Percentiles rank a stretch among this genome's conserved stretches.
Conservation (phyloP, 2,797 vertebrate genomes). For the Melanotaenia pygmaea region DNA sequence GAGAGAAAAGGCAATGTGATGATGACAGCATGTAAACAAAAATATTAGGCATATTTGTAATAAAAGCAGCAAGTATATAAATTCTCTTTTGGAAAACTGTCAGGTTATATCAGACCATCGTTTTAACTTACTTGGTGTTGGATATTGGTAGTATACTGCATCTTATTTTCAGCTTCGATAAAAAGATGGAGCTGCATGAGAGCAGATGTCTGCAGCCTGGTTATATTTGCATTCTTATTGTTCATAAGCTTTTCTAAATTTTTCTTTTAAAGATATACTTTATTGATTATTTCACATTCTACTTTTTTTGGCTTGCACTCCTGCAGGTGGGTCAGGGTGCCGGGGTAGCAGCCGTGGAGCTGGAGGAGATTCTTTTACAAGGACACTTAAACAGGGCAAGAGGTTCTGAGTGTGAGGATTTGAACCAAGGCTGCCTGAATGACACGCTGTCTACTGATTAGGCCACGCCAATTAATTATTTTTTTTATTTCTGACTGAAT, state of each 20-base stretch:
- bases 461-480: slow-evolving; percentile 20
- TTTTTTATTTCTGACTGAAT: slow-evolving; percentile 20
- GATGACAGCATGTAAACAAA: slow-evolving; percentile 67
- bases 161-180: slow-evolving; percentile 19
- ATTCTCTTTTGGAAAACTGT: not conserved
- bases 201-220: slow-evolving; percentile 6
- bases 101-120: slow-evolving; percentile 20
- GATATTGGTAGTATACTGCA: slow-evolving; percentile 33
- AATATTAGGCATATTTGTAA: slow-evolving; percentile 55
- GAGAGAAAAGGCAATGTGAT: slow-evolving; percentile 53
- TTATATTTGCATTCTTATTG: slow-evolving; percentile 24
- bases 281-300: slow-evolving; percentile 35
- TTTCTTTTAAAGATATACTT: slow-evolving; percentile 37
- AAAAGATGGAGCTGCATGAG: slow-evolving; percentile 22
- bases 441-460: slow-evolving; percentile 15
- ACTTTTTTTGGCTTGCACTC: slow-evolving; percentile 21
- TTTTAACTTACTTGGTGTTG: slow-evolving; percentile 20
- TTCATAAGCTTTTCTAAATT: slow-evolving; percentile 23
- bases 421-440: slow-evolving; percentile 16
- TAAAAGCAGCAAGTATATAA: slow-evolving; percentile 15
- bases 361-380: slow-evolving; percentile 59
- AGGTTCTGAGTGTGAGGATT: slow-evolving; percentile 5
- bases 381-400: slow-evolving; percentile 58
- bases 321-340: slow-evolving; percentile 27
- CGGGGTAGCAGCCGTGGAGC: slow-evolving; percentile 47